These are phyloP conservation scores for Micoletzkya japonica DNA, from an alignment of 2,888 invertebrate genomes.

Conservation along the genomic window DNA sequence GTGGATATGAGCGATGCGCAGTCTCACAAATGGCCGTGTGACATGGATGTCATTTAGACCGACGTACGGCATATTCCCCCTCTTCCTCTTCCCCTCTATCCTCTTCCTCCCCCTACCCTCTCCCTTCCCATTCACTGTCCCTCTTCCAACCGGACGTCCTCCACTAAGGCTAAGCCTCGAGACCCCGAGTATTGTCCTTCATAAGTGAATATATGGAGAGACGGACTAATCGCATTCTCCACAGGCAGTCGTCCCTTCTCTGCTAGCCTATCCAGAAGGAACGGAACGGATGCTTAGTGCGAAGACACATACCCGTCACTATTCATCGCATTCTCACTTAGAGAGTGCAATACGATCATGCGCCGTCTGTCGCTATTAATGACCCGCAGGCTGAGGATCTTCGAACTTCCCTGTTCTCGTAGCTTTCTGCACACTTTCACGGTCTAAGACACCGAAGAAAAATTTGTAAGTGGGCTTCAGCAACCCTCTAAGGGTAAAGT, in stretches of 20 bases:
- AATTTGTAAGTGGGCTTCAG: neutral
- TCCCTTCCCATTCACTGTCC: neutral
- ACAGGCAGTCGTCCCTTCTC: neutral
- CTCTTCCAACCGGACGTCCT: conserved; percentile 5
- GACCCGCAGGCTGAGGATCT: too few relatives aligned
- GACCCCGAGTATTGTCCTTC: conserved; percentile 23
- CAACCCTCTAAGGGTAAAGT: neutral
- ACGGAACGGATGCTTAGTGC: neutral
- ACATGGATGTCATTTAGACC: neutral
- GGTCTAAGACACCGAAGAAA: too few relatives aligned
- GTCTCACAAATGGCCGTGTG: neutral
- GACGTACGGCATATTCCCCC: neutral
- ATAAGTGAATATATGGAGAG: conserved; percentile 24
- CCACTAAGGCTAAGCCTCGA: too few relatives aligned
- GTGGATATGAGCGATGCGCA: too few relatives aligned
- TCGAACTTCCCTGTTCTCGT: too few relatives aligned
- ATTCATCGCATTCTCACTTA: too few relatives aligned
- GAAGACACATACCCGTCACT: too few relatives aligned
- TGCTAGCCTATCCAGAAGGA: too few relatives aligned
- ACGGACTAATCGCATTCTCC: conserved; percentile 21
- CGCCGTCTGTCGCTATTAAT: too few relatives aligned
- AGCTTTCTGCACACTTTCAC: too few relatives aligned
- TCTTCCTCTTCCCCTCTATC: neutral
- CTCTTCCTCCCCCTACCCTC: neutral
- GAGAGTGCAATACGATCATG: too few relatives aligned